These are phyloP conservation scores for Pyrgilauda ruficollis DNA, from an alignment of 2,113 vertebrate genomes.

Conservation along the genomic window DNA sequence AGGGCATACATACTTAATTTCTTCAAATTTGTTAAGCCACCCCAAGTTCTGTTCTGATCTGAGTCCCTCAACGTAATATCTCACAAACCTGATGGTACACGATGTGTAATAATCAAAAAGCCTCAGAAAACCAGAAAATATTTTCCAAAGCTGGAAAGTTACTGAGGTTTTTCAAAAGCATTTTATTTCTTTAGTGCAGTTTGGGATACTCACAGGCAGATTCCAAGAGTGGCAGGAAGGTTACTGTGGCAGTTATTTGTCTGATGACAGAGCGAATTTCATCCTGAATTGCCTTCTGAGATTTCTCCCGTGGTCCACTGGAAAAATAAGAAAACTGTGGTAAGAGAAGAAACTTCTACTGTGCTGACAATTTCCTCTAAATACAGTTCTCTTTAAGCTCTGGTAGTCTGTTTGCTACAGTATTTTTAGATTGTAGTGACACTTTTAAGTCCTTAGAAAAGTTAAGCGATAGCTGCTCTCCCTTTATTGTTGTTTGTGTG, in stretches of 20 bases:
- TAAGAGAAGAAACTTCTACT: neutral
- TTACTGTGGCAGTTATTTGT: constrained; percentile 93
- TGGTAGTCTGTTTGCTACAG: neutral
- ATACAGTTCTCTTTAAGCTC: neutral
- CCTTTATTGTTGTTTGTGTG: neutral
- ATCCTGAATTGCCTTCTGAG: constrained; percentile 81
- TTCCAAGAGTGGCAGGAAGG: constrained; percentile 92
- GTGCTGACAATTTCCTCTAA: neutral
- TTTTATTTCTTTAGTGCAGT: neutral
- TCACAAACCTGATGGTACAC: neutral
- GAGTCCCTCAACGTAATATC: neutral
- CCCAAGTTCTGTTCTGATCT: neutral
- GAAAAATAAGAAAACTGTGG: neutral
- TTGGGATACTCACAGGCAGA: constrained; percentile 84
- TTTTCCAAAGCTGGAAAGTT: neutral
- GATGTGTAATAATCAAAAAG: neutral
- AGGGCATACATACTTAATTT: neutral
- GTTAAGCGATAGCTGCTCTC: neutral
- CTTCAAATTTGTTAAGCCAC: neutral
- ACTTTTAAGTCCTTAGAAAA: neutral
- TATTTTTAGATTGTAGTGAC: neutral
- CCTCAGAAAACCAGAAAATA: neutral
- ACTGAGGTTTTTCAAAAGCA: neutral
- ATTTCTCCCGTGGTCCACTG: constrained; percentile 88
- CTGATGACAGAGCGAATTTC: constrained; percentile 96